phyloP scores from a whole-genome alignment of 1,140 invertebrate species.

The Drosophila melanica region DNA sequence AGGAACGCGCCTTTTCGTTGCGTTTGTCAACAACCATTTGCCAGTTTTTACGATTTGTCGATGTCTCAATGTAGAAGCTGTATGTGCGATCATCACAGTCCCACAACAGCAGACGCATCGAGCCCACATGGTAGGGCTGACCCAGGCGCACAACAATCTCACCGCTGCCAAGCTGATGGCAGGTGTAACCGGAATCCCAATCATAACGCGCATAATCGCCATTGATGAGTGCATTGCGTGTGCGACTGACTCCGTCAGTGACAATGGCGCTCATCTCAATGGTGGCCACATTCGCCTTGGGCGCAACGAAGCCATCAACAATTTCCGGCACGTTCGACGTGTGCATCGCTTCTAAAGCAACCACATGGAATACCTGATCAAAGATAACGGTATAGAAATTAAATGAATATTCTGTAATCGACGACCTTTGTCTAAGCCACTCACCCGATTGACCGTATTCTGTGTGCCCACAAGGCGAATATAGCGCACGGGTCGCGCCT shows the following conservation, averaged over 20 bases:
- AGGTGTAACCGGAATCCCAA: conserved; percentile 99
- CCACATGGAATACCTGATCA: conserved; percentile 95
- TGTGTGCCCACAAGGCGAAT: conserved; percentile 96
- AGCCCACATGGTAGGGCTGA: conserved; percentile 97
- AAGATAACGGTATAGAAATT: not conserved
- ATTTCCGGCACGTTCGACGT: conserved; percentile 90
- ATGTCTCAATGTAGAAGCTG: conserved; percentile 98
- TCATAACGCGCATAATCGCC: conserved; percentile 97
- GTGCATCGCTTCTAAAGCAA: conserved; percentile 95
- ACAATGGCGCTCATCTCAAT: conserved; percentile 94
- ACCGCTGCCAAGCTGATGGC: conserved; percentile 98
- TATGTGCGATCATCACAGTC: conserved; percentile 99
- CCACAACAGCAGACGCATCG: conserved; percentile 97
- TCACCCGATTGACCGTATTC: conserved; percentile 96
- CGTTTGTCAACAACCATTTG: conserved; percentile 91
- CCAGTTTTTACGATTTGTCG: conserved; percentile 96
- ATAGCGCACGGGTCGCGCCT: conserved; percentile 93
- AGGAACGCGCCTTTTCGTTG: conserved; percentile 87
- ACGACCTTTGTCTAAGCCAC: not conserved
- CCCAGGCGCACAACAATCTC: conserved; percentile 97
- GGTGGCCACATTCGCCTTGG: conserved; percentile 96
- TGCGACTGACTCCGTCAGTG: conserved; percentile 96
- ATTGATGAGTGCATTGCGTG: conserved; percentile 97
- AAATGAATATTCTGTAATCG: not conserved
- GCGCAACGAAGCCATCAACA: conserved; percentile 92